phyloP scores from a whole-genome alignment of 2,888 invertebrate genomes.

The Apocheima hispidaria region DNA sequence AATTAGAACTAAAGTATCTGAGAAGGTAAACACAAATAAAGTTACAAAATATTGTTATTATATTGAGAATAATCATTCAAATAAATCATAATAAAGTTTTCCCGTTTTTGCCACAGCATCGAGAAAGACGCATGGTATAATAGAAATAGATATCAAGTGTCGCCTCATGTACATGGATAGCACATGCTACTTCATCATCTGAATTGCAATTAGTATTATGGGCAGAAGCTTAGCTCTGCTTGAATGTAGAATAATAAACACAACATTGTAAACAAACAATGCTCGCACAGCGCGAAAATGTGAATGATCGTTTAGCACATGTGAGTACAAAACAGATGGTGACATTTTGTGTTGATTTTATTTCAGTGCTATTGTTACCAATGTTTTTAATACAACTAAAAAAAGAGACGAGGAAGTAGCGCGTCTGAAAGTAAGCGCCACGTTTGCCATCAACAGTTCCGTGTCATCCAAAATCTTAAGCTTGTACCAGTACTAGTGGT shows the following conservation, averaged over 20 bases:
- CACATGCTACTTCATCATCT: not conserved
- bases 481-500: no score
- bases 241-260: slow-evolving; percentile 31
- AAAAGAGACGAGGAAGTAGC: no score
- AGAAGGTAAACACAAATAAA: not conserved
- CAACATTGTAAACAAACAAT: slow-evolving; percentile 40
- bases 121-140: no score
- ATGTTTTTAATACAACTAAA: no score
- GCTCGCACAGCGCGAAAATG: slow-evolving; percentile 33
- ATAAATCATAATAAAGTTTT: no score
- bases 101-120: no score
- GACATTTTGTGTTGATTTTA: slow-evolving; percentile 15
- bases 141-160: no score
- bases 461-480: no score
- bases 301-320: slow-evolving; percentile 42
- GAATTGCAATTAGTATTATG: not conserved
- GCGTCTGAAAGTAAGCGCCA: no score
- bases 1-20: not conserved
- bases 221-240: not conserved
- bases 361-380: no score
- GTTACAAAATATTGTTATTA: not conserved
- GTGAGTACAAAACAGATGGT: slow-evolving; percentile 36
- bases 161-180: not conserved
- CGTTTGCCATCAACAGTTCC: no score
- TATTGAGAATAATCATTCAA: no score